Evolutionary conservation across 2,888 invertebrate genomes (phyloP).

Genomic region (Colostygia pectinataria): DNA sequence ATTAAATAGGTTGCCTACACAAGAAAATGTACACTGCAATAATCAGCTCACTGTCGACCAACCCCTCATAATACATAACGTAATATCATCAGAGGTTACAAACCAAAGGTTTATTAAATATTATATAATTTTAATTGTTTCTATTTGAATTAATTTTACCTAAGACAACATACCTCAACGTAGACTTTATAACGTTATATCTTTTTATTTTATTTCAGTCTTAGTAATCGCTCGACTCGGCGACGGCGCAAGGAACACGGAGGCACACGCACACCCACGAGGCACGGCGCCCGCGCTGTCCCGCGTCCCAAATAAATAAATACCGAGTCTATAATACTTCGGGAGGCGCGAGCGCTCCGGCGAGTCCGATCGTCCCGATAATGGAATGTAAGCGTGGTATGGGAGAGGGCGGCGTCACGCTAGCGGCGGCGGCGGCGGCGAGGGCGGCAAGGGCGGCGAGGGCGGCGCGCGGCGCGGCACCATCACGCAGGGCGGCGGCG

Average conservation of each 20-base stretch:
- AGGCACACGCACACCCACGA: slow-evolving; percentile 41
- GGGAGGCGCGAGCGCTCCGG: slow-evolving; percentile 67
- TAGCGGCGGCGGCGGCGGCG: slow-evolving; percentile 51
- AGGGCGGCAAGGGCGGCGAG: slow-evolving; percentile 36
- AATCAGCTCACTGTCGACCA: slow-evolving; percentile 67
- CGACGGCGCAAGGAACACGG: slow-evolving; percentile 72
- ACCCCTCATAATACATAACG: slow-evolving; percentile 69
- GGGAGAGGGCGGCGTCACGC: slow-evolving; percentile 57
- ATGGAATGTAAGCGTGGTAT: slow-evolving; percentile 82
- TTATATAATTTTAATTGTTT: slow-evolving; percentile 75
- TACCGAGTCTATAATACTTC: slow-evolving; percentile 78
- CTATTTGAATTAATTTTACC: slow-evolving; percentile 81
- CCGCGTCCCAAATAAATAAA: slow-evolving; percentile 76
- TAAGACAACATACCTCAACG: slow-evolving; percentile 79
- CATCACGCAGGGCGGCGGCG: slow-evolving; percentile 42
- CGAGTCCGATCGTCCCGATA: slow-evolving; percentile 72
- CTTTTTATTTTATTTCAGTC: slow-evolving; percentile 80
- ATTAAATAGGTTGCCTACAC: slow-evolving; percentile 74
- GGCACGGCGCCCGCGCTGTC: slow-evolving; percentile 30
- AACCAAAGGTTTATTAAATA: slow-evolving; percentile 78
- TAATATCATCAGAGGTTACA: slow-evolving; percentile 68
- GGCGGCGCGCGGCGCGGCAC: slow-evolving; percentile 55
- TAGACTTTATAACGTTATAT: slow-evolving; percentile 78
- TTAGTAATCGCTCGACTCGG: slow-evolving; percentile 79
- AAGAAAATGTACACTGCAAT: slow-evolving; percentile 75